Evolutionary conservation across 1,140 invertebrate genomes (phyloP).

Genomic region (Formica selysi): DNA sequence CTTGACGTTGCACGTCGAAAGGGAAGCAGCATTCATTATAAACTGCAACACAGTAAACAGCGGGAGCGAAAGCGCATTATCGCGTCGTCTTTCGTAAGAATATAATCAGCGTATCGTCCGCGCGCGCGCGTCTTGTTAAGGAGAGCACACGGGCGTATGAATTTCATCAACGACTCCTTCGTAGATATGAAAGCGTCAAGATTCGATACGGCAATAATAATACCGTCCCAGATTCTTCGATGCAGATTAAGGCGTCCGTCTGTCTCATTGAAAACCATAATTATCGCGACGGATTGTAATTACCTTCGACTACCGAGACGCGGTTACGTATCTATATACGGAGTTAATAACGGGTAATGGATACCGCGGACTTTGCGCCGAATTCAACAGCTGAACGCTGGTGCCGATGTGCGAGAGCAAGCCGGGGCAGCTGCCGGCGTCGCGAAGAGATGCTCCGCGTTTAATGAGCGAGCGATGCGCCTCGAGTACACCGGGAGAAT

Average conservation of each 20-base stretch:
- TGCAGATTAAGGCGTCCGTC: slow-evolving; percentile 48
- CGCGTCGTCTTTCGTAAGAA: slow-evolving; percentile 4
- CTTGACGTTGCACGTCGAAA: background rate
- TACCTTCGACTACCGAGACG: slow-evolving; percentile 41
- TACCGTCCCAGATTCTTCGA: slow-evolving; percentile 36
- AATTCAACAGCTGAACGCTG: slow-evolving; percentile 48
- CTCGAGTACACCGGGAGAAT: slow-evolving; percentile 43
- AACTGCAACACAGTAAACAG: slow-evolving; percentile 16
- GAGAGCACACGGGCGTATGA: background rate
- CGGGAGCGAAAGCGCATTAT: background rate
- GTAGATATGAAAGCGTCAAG: slow-evolving; percentile 8
- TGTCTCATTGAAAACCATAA: slow-evolving; percentile 51
- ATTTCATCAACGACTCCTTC: slow-evolving; percentile 1
- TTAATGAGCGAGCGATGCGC: slow-evolving; percentile 55
- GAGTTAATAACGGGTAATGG: slow-evolving; percentile 56
- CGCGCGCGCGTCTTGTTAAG: slow-evolving; percentile 2
- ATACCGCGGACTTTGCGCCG: slow-evolving; percentile 38
- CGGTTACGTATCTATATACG: slow-evolving; percentile 37
- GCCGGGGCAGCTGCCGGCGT: slow-evolving; percentile 10
- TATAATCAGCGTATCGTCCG: slow-evolving; percentile 23
- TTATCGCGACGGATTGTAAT: slow-evolving; percentile 53
- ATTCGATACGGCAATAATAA: slow-evolving; percentile 29
- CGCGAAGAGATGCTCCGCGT: slow-evolving; percentile 45
- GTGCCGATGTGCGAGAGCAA: slow-evolving; percentile 26
- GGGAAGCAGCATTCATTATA: background rate